Evolutionary conservation across 2,797 vertebrate genomes (phyloP).

Genomic region (Crocodylus rhombifer): DNA sequence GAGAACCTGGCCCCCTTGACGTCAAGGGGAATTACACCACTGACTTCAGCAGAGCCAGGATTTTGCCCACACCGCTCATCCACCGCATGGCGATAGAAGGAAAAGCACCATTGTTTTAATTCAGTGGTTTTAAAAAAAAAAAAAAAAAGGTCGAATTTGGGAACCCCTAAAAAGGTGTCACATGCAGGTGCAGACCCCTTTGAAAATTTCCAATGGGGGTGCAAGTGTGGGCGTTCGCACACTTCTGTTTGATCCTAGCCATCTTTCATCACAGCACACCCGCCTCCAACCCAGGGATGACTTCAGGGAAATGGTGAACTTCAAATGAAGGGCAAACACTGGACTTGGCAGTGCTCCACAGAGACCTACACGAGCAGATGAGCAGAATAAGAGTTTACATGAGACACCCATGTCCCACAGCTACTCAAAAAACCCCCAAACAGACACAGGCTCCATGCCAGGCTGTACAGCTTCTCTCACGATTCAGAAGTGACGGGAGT

Average conservation of each 20-base stretch:
- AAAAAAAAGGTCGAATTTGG: no score
- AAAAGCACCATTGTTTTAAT: no score
- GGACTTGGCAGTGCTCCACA: not conserved
- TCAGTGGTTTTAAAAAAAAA: no score
- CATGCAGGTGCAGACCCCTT: no score
- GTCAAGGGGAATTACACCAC: no score
- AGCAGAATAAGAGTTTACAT: not conserved
- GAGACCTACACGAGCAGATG: slow-evolving; percentile 3
- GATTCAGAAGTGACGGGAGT: slow-evolving; percentile 11
- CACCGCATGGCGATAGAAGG: no score
- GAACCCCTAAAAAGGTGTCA: no score
- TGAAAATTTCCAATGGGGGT: no score
- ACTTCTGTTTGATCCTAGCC: not conserved
- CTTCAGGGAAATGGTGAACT: not conserved
- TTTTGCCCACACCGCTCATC: no score
- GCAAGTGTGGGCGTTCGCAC: no score
- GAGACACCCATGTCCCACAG: not conserved
- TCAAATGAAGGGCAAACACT: fast-evolving
- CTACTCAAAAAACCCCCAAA: not conserved
- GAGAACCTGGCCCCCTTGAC: no score
- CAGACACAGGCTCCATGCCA: not conserved
- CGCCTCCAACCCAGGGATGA: not conserved
- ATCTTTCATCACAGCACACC: fast-evolving
- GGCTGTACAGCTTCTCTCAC: slow-evolving; percentile 34
- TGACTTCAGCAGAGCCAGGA: no score